Evolutionary conservation across 1,140 invertebrate genomes (phyloP), one percentile per base, ranked within the genome.

Genomic region (Anastrepha obliqua): DNA sequence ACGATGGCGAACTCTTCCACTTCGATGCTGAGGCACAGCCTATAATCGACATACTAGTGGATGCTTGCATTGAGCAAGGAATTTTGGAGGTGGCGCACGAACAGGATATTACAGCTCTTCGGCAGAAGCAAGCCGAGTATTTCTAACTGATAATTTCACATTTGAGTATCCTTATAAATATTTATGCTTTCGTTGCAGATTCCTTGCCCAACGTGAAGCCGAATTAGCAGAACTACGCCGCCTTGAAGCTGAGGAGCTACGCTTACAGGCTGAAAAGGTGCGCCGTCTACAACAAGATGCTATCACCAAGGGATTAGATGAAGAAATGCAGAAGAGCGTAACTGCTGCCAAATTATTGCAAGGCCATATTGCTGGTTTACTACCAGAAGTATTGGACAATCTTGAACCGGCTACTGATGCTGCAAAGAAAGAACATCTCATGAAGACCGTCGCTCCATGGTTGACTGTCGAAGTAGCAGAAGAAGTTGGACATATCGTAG

Each of bases 1-100:
- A 96, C 89, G 96, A 97, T 4, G 97, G 97, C 87, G 98, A 98
- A 95, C 94, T 97, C n/a, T 97, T 97, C 93, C 96, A 98, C 94
- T 99, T 98, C 94, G 97, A 98, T 93, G 93, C 95, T 89, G 98
- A 98, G 93, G 97, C 98, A 9, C 96, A 96, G 90, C 97, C 98
- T 8, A 96, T 98, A 64, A 94, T 98, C 85, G 97, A 98, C 93
- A 95, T 97, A 17, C 93, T 99, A 51, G 96, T 98, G 29, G 97
- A 97, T 42, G 97, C 97, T 92, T 98, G 97, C 55, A 94, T 98
- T 62, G 97, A 98, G 91, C 97, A 98, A 93, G 96, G 97, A 13
- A 94, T 98, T 89, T 95, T 97, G 5, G 98, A 99, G 93, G 96
- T 97, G 65, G 94, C 97, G 8, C 96, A 97, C 90, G 96, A 97